Base-by-base conservation (phyloP, 92 coral and sea anemone genomes). In the Bergia sp. region DNA sequence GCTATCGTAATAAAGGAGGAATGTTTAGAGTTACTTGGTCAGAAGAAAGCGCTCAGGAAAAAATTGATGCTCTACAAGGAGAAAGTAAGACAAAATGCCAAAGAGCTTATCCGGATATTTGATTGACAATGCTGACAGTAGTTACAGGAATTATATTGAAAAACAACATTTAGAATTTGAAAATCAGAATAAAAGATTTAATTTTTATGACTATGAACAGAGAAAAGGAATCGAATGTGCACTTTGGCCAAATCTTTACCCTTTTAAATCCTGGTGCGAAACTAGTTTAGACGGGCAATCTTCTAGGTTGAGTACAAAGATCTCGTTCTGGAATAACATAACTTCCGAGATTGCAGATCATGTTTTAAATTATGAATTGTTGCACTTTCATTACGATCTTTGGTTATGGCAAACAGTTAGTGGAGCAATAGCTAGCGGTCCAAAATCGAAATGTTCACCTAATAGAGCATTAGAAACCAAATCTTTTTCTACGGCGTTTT, bases 321-420 rank as follows among this genome's bases (percentile, higher is more conserved):
- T 36, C 2, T 77, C 91, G 1, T 88, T 88, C 71, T 44, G 37
- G 29, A 16, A 16, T 18, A 77, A 77, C 43, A 18, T 20, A 0
- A 18, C 43, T 37, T 3, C 49, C 12, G 50, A 74, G 58, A 86
- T 93, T 10, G 71, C 65, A 15, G 93, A 93, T 75, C 91, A 89
- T 66, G 55, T 43, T 5, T 8, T 88, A 20, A 76, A 50, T 43
- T 82, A 85, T 20, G 93, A 95, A 0, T 61, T 95, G 55, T 42
- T 95, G 3, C 98, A 93, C 12, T 95, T 90, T 18, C 91, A 91
- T 29, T 95, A 93, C 73, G 92, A 95, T 57, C 36, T 85, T 0
- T 89, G 94, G 92, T 20, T 93, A 6, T 95, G 86, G 77, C 86
- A 88, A 53, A 89, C 90, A 0, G 95, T 93, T 0, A 79, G 77